These are phyloP conservation scores for Psococerastis gibbosa DNA, from an alignment of 2,888 invertebrate genomes.

Conservation along the genomic window DNA sequence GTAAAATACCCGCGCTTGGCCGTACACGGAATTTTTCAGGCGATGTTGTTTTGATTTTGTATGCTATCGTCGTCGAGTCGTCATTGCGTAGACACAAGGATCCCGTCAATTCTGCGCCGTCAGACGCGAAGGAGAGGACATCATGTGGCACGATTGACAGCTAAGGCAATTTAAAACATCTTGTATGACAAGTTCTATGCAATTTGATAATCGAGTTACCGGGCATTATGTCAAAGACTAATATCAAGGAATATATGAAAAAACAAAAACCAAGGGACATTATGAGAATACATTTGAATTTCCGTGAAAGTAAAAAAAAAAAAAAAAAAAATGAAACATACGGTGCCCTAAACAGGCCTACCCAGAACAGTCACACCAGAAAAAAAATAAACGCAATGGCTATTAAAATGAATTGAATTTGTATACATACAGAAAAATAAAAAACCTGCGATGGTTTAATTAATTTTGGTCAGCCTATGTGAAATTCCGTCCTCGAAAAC, in stretches of 20 bases:
- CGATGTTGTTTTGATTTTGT: conserved; percentile 85
- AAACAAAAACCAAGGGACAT: conserved; percentile 9
- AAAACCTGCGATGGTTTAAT: too few species aligned
- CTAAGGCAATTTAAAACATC: conserved; percentile 23
- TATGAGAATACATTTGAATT: conserved; percentile 17
- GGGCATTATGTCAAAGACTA: too few species aligned
- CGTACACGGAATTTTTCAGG: conserved; percentile 89
- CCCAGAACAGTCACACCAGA: too few species aligned
- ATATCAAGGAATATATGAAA: too few species aligned
- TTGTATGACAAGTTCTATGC: conserved; percentile 6
- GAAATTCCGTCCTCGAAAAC: too few species aligned
- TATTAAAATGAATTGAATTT: too few species aligned
- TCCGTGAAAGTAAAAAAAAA: conserved; percentile 32
- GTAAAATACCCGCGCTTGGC: conserved; percentile 63
- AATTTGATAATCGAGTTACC: conserved; percentile 15
- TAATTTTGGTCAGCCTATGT: too few species aligned
- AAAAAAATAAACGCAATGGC: too few species aligned
- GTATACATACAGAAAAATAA: too few species aligned
- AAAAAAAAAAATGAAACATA: too few species aligned
- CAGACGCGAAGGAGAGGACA: conserved; percentile 46
- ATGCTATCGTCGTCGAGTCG: conserved; percentile 39
- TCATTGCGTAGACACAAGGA: conserved; percentile 50
- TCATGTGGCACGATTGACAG: conserved; percentile 46
- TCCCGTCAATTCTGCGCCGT: conserved; percentile 41
- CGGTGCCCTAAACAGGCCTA: too few species aligned